Percentiles rank a stretch among this genome's conserved stretches.
Evolutionary conservation across 2,113 vertebrate species (phyloP).

Genomic region (Bombycilla garrulus): DNA sequence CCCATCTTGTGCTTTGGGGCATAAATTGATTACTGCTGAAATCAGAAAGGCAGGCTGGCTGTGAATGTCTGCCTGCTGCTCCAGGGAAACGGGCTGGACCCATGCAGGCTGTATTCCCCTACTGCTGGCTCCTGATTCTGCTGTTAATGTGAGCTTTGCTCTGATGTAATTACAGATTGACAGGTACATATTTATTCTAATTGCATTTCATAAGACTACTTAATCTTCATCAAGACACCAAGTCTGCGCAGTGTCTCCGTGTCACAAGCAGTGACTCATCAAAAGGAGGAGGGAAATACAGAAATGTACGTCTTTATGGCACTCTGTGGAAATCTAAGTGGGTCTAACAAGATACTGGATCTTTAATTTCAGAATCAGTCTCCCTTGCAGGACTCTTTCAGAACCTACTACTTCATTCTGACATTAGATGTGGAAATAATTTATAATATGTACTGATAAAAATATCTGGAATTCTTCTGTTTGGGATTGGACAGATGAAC

Average conservation of each 20-base stretch:
- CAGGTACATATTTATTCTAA: conserved; percentile 15
- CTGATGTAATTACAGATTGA: neutral
- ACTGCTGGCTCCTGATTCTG: neutral
- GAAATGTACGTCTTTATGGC: neutral
- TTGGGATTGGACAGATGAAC: neutral
- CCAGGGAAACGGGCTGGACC: neutral
- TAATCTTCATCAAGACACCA: neutral
- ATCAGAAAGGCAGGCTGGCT: neutral
- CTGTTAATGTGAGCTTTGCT: neutral
- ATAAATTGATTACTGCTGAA: neutral
- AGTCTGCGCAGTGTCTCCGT: conserved; percentile 1
- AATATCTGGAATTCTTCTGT: neutral
- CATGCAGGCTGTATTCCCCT: neutral
- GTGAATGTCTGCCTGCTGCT: neutral
- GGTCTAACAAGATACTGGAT: neutral
- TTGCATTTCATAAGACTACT: conserved; percentile 4
- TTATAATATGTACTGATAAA: neutral
- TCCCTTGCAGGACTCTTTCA: neutral
- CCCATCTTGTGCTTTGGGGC: neutral
- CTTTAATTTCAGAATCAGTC: neutral
- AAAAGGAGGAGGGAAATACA: neutral
- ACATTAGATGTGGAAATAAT: neutral
- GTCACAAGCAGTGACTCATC: conserved; percentile 41
- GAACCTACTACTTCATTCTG: neutral
- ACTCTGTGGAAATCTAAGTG: neutral